Evolutionary conservation across 2,113 vertebrate genomes (phyloP).

Genomic region (Capreolus pygargus): DNA sequence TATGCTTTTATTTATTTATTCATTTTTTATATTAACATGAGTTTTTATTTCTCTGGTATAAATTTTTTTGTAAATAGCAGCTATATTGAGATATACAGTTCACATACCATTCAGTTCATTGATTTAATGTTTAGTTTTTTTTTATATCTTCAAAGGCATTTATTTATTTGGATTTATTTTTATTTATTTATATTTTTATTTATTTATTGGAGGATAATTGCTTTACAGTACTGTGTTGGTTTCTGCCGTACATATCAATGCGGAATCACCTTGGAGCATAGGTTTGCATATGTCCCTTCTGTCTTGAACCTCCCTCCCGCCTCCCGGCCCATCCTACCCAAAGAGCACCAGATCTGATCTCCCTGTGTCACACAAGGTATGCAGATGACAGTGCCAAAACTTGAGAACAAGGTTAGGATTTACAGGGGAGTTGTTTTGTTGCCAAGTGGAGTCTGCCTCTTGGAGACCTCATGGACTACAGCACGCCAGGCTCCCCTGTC

Average conservation of each 20-base stretch:
- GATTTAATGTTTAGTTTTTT: not conserved
- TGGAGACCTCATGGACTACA: not conserved
- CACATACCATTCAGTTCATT: not conserved
- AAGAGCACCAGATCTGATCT: not conserved
- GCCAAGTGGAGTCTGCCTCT: not conserved
- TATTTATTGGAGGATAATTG: not conserved
- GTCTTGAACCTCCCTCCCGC: not conserved
- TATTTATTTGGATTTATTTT: not conserved
- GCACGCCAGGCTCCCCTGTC: not conserved
- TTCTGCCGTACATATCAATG: not conserved
- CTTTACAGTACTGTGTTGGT: not conserved
- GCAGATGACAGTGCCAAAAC: not conserved
- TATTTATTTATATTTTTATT: not conserved
- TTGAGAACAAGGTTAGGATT: not conserved
- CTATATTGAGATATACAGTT: not conserved
- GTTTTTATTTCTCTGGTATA: not conserved
- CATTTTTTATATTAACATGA: not conserved
- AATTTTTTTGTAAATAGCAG: not conserved
- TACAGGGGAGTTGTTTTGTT: rapidly evolving
- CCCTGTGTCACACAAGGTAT: not conserved
- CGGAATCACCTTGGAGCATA: not conserved
- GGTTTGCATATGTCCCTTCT: not conserved
- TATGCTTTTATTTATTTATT: not conserved
- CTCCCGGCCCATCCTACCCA: not conserved
- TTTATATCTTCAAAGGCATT: not conserved